Base-by-base conservation (phyloP, 2,888 invertebrate genomes). In the Sminthurides aquaticus region DNA sequence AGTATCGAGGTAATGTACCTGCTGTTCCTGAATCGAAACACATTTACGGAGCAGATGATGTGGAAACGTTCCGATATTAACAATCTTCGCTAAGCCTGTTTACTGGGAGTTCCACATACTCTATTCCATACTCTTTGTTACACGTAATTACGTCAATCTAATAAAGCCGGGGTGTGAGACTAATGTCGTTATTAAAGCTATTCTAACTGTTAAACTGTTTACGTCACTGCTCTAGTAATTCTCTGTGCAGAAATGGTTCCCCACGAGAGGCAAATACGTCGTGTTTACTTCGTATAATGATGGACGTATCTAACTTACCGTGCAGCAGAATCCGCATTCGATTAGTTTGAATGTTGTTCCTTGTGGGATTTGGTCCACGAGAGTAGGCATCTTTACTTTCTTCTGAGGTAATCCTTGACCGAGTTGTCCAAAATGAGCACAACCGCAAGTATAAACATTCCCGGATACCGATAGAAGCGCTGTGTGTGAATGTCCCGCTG, bases 401-500 rank as follows among this genome's bases (percentile, higher is more conserved):
- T 75, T 65, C 22, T 67, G 75, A 67, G 85, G 81, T 67, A 84
- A 84, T 1, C 88, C 88, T 64, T 85, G 86, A 24, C 91, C 92
- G 62, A 95, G 80, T 78, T 95, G 95, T 43, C 93, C 92, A 77
- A 95, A 93, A 68, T 91, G 84, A 79, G 91, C 93, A 69, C 90
- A 84, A 1, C 95, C 94, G 91, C 93, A 94, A 0, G 87, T 84
- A 75, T 88, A 91, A 1, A 91, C 78, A 5, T 84, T 71, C 3
- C 91, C 91, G 73, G 87, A 85, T 1, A 84, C 83, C 27, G 91
- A 88, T 1, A 93, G 79, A 0, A 90, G 92, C 67, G 92, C 84
- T 1, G 88, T 88, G 79, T 96, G 96, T 79, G 94, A 95, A 77
- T 94, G 93, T 0, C 95, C 95, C 65, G 91, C 89, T 58, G 87